Base-by-base conservation (phyloP, 2,888 invertebrate genomes). In the Nipponacmea schrenckii region DNA sequence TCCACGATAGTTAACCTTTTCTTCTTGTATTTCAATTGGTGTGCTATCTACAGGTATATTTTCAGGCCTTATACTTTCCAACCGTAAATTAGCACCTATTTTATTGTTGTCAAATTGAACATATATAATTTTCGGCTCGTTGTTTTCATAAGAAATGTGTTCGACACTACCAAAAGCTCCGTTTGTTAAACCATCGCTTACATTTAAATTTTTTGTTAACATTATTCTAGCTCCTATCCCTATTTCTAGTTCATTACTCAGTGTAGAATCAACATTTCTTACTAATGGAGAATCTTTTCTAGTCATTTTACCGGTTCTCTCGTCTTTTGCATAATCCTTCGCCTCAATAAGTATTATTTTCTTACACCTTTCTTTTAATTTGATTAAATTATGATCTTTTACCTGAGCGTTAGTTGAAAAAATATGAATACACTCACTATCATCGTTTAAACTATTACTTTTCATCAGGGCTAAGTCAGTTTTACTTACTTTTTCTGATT, bases 181-280 rank as follows among this genome's bases (percentile, higher is more conserved):
- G 63, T 72, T 72, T 7, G 64, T 68, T 2, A 72, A 64, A 17
- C 72, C 72, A 64, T 69, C 68, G 26, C 46, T 17, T 15, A 69
- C 64, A 64, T 70, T 44, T 31, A 70, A 48, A 56, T 70, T 70
- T 20, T n/a, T 45, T 46, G 20, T 31, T 31, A 70, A 56, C 64
- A 72, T 68, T n/a, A 72, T 64, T 50, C 68, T 62, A 8, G 72
- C 68, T 63, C 64, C 50, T 46, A 68, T 31, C 7, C 46, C 70
- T 48, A 70, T 17, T 24, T 14, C 46, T 26, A 70, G 0, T 1
- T 10, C 4, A 12, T 62, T 15, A 15, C 8, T 12, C 44, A 68
- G n/a, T 27, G 20, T 27, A 17, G 62, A 39, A 44, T 68, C 45
- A 17, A 20, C 17, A 24, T 39, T 62, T 4, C 39, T n/a, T 0